Evolutionary conservation across 2,113 vertebrate genomes (phyloP), one percentile per base, ranked within the genome.

Genomic region (Salvator merianae): DNA sequence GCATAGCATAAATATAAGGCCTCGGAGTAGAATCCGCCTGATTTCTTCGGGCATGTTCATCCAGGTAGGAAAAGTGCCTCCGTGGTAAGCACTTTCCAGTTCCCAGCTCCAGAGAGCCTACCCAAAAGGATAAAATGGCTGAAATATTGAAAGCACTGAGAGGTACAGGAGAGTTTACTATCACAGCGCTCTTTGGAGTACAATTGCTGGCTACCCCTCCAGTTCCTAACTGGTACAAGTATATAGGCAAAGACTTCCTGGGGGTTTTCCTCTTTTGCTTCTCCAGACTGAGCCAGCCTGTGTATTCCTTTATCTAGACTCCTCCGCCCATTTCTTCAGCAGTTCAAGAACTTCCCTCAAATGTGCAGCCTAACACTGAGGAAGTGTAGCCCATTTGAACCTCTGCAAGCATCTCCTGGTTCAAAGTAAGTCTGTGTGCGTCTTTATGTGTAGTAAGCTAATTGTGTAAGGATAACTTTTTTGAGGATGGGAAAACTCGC

Each of bases 371-470:
- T n/a, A 38, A 13, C n/a, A 5, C 63, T 10, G 0, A 93, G 93
- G 8, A 90, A 88, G 53, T 95, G 88, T 55, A 95, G 96, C 90
- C 95, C 96, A 9, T 97, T 97, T 90, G 95, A 96, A 77, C 24
- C 72, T 14, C 79, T 47, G 24, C 66, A 50, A 36, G 9, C n/a
- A 12, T 53, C 79, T 28, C 50, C 79, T 43, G 50, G 1, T 47
- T 50, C 81, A 66, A 75, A 76, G 81, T 76, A 83, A 83, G 72
- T 50, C 16, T 63, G 28, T 20, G 1, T 22, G 53, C 14, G 34
- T 32, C n/a, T 50, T 14, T 59, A 36, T 5, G 12, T 9, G 38
- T 40, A 14, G 34, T 40, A 38, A 30, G 34, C 12, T 62, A 28
- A 34, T 7, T 9, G 12, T 24, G 26, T 28, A 12, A 26, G 34